Conservation (phyloP, 2,888 invertebrate species). For the Venusia cambrica region DNA sequence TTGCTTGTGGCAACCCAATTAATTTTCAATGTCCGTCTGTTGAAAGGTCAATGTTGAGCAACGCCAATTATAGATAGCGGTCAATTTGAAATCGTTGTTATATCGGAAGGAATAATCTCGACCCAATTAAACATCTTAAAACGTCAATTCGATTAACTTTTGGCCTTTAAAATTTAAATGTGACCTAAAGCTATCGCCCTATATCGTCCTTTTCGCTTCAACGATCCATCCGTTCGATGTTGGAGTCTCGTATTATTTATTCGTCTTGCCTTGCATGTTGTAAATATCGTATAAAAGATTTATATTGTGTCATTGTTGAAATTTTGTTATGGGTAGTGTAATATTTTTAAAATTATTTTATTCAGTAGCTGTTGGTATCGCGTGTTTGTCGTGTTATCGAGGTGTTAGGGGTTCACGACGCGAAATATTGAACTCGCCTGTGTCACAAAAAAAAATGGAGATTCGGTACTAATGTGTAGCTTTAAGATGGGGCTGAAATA, state of each 20-base stretch:
- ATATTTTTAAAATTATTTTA: slow-evolving; percentile 49
- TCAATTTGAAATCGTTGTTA: slow-evolving; percentile 36
- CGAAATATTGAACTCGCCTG: slow-evolving; percentile 42
- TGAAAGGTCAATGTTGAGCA: too few species aligned
- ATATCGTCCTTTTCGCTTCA: slow-evolving; percentile 67
- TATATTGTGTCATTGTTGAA: slow-evolving; percentile 71
- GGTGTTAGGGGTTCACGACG: slow-evolving; percentile 41
- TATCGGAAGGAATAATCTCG: too few species aligned
- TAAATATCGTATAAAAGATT: slow-evolving; percentile 63
- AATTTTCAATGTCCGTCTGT: slow-evolving; percentile 47
- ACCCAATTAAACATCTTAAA: slow-evolving; percentile 12
- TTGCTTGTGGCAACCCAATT: slow-evolving; percentile 52
- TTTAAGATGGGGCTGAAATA: slow-evolving; percentile 37
- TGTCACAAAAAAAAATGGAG: slow-evolving; percentile 57
- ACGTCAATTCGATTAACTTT: slow-evolving; percentile 57
- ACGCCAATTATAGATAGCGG: too few species aligned
- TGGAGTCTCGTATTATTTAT: slow-evolving; percentile 65
- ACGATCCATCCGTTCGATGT: slow-evolving; percentile 71
- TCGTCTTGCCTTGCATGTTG: slow-evolving; percentile 76
- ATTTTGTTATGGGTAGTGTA: slow-evolving; percentile 69
- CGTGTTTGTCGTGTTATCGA: slow-evolving; percentile 45
- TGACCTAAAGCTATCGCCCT: slow-evolving; percentile 40
- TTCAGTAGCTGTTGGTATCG: slow-evolving; percentile 37
- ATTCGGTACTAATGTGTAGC: slow-evolving; percentile 38
- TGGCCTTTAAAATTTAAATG: slow-evolving; percentile 48